These are phyloP conservation scores for Sylvia atricapilla DNA, from an alignment of 2,113 vertebrate genomes.

Conservation along the genomic window DNA sequence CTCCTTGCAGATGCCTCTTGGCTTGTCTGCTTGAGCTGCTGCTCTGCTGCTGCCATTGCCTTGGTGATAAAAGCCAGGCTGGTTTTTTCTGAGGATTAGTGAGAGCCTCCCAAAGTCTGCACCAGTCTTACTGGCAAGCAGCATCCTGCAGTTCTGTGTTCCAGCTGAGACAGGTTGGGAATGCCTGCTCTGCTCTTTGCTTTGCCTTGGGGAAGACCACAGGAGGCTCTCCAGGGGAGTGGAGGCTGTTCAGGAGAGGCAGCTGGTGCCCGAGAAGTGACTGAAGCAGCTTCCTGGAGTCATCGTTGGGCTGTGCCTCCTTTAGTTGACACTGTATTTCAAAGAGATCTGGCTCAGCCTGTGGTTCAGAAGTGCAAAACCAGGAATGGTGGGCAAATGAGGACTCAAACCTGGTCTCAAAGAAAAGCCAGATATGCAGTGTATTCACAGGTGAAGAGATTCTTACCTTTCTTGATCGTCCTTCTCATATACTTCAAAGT, in stretches of 20 bases:
- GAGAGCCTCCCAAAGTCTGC: neutral
- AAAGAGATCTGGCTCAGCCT: neutral
- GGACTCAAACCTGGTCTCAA: neutral
- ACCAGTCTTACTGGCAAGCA: neutral
- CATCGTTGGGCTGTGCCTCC: rapidly evolving
- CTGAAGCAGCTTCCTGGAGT: neutral
- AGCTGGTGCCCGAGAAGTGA: neutral
- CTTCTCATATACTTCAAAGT: neutral
- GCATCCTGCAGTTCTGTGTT: neutral
- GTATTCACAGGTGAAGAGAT: neutral
- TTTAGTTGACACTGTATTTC: neutral
- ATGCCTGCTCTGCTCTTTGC: neutral
- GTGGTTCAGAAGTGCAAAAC: neutral
- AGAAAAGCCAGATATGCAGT: neutral
- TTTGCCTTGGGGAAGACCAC: neutral
- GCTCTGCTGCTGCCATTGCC: neutral
- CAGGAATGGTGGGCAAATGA: neutral
- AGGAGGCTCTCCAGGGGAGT: neutral
- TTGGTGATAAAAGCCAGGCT: neutral
- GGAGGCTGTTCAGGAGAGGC: neutral
- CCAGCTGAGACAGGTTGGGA: neutral
- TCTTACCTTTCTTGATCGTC: neutral
- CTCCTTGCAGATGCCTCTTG: neutral
- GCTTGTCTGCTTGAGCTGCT: neutral
- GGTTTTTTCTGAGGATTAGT: neutral